Conservation (phyloP, 2,113 vertebrate genomes). For the Equus quagga region DNA sequence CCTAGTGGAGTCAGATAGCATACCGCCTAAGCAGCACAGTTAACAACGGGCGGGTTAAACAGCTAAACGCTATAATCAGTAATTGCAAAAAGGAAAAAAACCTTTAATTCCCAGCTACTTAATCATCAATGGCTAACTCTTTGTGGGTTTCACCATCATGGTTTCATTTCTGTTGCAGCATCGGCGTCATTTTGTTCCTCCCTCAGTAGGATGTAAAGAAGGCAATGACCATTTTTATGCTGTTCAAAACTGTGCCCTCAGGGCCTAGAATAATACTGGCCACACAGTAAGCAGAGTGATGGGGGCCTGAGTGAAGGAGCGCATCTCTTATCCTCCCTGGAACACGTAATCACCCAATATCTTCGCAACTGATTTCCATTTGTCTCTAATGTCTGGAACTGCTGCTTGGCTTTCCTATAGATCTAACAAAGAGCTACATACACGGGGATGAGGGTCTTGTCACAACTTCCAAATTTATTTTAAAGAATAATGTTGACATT, state of each 20-base stretch:
- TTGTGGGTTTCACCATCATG: no score
- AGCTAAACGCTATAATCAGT: no score
- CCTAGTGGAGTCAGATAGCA: no score
- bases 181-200: not conserved
- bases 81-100: no score
- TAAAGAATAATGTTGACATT: not conserved
- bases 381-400: not conserved
- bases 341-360: not conserved
- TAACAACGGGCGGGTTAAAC: no score
- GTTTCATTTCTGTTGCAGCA: not conserved
- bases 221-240: accelerated
- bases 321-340: not conserved
- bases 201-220: not conserved
- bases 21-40: no score
- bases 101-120: no score
- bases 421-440: not conserved
- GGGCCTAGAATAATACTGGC: accelerated
- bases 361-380: not conserved
- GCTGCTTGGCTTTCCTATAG: not conserved
- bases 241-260: not conserved
- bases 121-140: no score
- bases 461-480: not conserved
- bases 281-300: not conserved
- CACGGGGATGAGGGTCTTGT: not conserved
- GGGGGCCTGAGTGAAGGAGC: accelerated